phyloP scores from a whole-genome alignment of 1,140 invertebrate genomes.

The Aphelinus atriplicis region DNA sequence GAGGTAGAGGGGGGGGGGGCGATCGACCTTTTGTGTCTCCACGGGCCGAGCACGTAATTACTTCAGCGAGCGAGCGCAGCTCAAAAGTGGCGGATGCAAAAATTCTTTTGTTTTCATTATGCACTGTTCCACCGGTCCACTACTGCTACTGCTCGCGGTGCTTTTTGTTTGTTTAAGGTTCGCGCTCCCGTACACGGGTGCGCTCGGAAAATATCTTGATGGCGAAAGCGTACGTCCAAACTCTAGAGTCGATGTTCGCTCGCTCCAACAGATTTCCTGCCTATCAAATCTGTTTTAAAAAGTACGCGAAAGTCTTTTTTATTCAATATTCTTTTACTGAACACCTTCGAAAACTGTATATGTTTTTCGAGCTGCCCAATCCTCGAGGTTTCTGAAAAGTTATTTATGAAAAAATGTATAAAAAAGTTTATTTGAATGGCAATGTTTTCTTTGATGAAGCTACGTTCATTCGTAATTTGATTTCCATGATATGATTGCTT shows the following conservation, averaged over 20 bases:
- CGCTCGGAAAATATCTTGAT: conserved; percentile 23
- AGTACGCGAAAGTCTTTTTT: too few species aligned
- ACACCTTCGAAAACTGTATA: too few species aligned
- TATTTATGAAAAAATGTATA: too few species aligned
- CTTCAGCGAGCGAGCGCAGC: conserved; percentile 8
- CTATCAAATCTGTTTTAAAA: too few species aligned
- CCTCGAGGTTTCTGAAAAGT: too few species aligned
- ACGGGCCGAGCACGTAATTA: conserved; percentile 24
- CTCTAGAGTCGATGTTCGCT: background rate
- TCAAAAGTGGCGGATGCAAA: conserved; percentile 16
- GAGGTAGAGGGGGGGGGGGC: background rate
- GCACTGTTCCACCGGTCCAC: background rate
- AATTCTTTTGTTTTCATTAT: conserved; percentile 8
- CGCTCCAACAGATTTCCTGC: background rate
- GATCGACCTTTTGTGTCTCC: conserved; percentile 19
- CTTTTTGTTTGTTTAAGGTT: conserved; percentile 24
- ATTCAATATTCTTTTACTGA: too few species aligned
- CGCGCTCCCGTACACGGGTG: background rate
- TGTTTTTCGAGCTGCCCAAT: too few species aligned
- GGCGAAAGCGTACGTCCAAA: background rate
- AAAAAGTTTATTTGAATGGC: too few species aligned
- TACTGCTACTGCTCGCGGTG: background rate
- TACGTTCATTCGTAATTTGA: too few species aligned
- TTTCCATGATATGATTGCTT: too few species aligned
- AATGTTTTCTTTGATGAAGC: too few species aligned